Evolutionary conservation across 2,113 vertebrate genomes (phyloP).

Genomic region (Cinclus mexicanus): DNA sequence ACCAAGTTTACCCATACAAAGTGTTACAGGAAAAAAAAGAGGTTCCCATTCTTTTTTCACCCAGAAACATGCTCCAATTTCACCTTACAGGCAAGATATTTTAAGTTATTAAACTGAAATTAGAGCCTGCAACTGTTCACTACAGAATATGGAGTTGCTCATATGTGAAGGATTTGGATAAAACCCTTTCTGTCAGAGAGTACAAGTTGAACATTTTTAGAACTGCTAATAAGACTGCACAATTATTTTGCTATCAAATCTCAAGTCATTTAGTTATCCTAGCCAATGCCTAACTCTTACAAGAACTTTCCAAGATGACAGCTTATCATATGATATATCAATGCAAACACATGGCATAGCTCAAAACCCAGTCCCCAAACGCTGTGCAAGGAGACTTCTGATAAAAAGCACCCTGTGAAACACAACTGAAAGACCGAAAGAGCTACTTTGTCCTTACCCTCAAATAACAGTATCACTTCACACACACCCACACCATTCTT

Average conservation of each 20-base stretch:
- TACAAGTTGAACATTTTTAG: background rate
- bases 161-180: background rate
- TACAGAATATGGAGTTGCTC: background rate
- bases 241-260: background rate
- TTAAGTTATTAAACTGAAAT: background rate
- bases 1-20: background rate
- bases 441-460: background rate
- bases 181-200: background rate
- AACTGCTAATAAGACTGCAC: background rate
- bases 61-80: background rate
- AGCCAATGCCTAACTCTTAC: background rate
- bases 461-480: background rate
- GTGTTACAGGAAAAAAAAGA: background rate
- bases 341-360: rapidly evolving
- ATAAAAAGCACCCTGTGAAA: background rate
- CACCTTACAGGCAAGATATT: background rate
- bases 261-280: background rate
- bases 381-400: rapidly evolving
- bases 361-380: background rate
- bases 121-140: background rate
- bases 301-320: background rate
- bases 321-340: background rate
- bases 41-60: background rate
- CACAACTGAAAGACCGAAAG: background rate
- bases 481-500: background rate